Conservation (phyloP, 1,140 invertebrate genomes). For the Pachypsylla venusta region DNA sequence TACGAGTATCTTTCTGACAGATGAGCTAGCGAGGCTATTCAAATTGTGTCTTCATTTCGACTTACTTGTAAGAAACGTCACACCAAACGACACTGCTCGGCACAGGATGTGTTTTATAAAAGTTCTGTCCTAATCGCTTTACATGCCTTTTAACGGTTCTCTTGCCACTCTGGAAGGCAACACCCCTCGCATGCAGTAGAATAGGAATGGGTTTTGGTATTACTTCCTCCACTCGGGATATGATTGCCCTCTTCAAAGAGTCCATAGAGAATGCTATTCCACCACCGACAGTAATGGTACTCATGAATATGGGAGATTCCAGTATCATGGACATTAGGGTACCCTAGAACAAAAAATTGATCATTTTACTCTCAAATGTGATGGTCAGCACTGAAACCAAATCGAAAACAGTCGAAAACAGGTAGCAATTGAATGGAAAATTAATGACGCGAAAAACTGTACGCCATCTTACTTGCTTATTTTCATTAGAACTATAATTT, state of each 20-base stretch:
- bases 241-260: conserved; percentile 39
- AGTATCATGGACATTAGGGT: conserved; percentile 56
- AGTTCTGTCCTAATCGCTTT: conserved; percentile 26
- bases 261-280: conserved; percentile 42
- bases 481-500: no score
- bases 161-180: neutral
- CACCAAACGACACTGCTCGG: conserved; percentile 46
- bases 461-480: no score
- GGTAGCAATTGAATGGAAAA: no score
- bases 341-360: conserved; percentile 37
- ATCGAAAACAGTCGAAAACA: no score
- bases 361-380: no score
- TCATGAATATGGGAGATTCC: conserved; percentile 47
- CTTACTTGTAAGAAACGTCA: conserved; percentile 31
- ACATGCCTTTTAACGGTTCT: conserved; percentile 16
- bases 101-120: conserved; percentile 34
- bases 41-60: conserved; percentile 12
- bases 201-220: neutral
- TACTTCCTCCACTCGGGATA: conserved; percentile 6
- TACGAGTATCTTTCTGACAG: no score
- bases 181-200: conserved; percentile 13
- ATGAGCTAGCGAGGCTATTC: no score
- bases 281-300: conserved; percentile 51
- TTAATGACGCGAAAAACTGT: no score
- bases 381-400: no score